These are phyloP conservation scores for Crocidura indochinensis DNA, from an alignment of 2,797 vertebrate genomes.

Conservation along the genomic window DNA sequence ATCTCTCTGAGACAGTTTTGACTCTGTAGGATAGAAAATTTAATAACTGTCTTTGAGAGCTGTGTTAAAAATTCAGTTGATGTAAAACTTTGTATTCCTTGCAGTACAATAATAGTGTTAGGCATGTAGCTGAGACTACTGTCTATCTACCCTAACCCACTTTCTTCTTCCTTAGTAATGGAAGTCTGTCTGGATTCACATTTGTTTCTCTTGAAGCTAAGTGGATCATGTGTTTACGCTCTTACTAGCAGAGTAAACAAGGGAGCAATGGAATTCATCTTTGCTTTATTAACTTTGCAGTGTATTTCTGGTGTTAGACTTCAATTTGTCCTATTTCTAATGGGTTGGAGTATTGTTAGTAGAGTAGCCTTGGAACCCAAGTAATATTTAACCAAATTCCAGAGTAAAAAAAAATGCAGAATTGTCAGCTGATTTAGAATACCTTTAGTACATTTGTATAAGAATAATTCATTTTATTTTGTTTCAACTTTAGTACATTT, in stretches of 20 bases:
- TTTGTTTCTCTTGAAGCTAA: not conserved
- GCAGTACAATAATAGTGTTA: conserved; percentile 1
- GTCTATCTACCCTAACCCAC: not conserved
- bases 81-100: conserved; percentile 36
- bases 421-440: conserved; percentile 22
- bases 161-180: not conserved
- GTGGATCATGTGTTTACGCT: not conserved
- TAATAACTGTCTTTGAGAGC: not conserved
- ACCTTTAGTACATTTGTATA: not conserved
- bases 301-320: not conserved
- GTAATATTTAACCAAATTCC: conserved; percentile 10
- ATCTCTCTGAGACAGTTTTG: conserved; percentile 16
- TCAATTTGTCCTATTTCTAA: not conserved
- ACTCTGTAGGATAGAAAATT: conserved; percentile 15
- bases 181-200: not conserved
- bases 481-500: not conserved
- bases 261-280: not conserved
- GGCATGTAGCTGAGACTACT: not conserved
- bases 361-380: not conserved
- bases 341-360: not conserved
- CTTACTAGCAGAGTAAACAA: not conserved
- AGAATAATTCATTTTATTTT: conserved; percentile 38
- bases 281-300: conserved; percentile 6
- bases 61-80: conserved; percentile 31
- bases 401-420: not conserved